Conservation (phyloP, 2,113 vertebrate species). For the Globicephala melas region DNA sequence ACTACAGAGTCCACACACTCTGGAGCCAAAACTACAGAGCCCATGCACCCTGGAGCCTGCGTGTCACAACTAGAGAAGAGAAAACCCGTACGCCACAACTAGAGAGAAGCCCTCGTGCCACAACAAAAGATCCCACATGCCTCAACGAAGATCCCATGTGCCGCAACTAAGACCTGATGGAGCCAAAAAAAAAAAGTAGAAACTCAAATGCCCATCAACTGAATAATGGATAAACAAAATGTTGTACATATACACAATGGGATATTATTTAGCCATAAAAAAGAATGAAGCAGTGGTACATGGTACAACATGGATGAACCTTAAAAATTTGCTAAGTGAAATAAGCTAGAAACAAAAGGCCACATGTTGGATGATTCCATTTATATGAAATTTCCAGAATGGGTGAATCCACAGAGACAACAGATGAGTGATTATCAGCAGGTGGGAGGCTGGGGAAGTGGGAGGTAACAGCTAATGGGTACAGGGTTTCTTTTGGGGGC, state of each 20-base stretch:
- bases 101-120: too few species aligned
- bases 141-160: too few species aligned
- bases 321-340: not conserved
- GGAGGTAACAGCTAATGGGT: not conserved
- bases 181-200: not conserved
- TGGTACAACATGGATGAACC: not conserved
- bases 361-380: not conserved
- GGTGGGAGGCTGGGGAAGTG: not conserved
- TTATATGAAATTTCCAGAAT: not conserved
- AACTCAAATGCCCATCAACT: not conserved
- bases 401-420: not conserved
- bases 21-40: too few species aligned
- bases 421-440: not conserved
- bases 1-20: too few species aligned
- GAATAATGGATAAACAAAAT: not conserved
- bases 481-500: not conserved
- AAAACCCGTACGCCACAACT: too few species aligned
- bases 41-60: too few species aligned
- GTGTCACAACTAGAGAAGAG: too few species aligned
- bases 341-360: not conserved
- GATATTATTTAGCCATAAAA: conserved; percentile 40
- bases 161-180: too few species aligned
- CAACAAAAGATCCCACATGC: too few species aligned
- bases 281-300: not conserved
- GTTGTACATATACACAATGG: not conserved